A percentile compares a stretch with the other conserved stretches of the same genome.
Conservation (phyloP, 2,888 invertebrate genomes). For the Augiades crinisus region DNA sequence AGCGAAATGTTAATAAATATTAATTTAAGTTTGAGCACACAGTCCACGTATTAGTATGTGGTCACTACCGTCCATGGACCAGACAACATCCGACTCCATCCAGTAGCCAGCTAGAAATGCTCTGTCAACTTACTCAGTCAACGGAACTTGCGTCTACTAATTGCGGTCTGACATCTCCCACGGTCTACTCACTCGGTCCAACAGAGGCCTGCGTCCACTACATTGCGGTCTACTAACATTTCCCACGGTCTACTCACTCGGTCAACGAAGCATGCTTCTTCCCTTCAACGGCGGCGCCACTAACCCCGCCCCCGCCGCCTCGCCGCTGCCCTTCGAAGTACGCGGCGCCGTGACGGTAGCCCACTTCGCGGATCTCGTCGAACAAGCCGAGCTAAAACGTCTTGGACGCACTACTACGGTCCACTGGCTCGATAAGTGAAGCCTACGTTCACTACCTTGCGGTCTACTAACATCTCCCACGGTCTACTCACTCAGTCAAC, state of each 20-base stretch:
- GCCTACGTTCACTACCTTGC: neutral
- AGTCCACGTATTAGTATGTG: too few species aligned
- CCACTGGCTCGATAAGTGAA: too few species aligned
- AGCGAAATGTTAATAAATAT: too few species aligned
- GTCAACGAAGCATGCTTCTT: conserved; percentile 45
- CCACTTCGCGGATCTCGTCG: conserved; percentile 97
- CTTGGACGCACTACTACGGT: conserved; percentile 85
- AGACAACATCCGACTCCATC: too few species aligned
- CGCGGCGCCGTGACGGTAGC: conserved; percentile 93
- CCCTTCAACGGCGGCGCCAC: conserved; percentile 50
- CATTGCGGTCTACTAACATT: neutral
- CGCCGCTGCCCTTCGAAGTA: conserved; percentile 93
- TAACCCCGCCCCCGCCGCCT: conserved; percentile 85
- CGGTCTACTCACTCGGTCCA: neutral
- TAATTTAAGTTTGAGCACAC: too few species aligned
- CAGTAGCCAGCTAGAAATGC: too few species aligned
- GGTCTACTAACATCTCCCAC: neutral
- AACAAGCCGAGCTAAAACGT: conserved; percentile 98
- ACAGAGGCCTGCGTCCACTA: too few species aligned
- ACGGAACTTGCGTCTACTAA: too few species aligned
- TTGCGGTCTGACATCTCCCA: too few species aligned
- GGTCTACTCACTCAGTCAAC: neutral
- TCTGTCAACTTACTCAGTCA: too few species aligned
- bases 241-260: conserved; percentile 44
- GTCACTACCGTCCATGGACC: too few species aligned